phyloP scores from a whole-genome alignment of 1,140 invertebrate species.

The Harpegnathos saltator region DNA sequence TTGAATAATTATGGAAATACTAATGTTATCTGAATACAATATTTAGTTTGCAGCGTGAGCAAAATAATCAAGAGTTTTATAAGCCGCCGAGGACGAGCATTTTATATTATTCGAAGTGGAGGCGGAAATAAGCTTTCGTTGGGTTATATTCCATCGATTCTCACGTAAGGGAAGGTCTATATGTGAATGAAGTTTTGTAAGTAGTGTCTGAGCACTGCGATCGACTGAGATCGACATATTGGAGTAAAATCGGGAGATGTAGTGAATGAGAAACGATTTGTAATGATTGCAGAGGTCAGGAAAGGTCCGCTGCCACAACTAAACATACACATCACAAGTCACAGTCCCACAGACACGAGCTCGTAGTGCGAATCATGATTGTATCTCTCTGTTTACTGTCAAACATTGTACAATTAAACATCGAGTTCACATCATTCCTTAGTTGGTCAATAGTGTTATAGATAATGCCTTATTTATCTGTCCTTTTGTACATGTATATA shows the following conservation, averaged over 20 bases:
- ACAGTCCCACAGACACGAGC: constrained; percentile 57
- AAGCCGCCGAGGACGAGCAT: background rate
- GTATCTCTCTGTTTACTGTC: background rate
- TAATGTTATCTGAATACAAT: too few relatives aligned
- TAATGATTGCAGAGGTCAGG: constrained; percentile 12
- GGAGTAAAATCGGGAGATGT: constrained; percentile 12
- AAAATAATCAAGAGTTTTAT: too few relatives aligned
- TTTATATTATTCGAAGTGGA: background rate
- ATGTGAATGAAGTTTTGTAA: background rate
- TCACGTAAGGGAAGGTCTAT: background rate
- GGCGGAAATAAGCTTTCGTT: background rate
- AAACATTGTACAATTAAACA: constrained; percentile 45
- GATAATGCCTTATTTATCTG: constrained; percentile 21
- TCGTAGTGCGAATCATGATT: constrained; percentile 25
- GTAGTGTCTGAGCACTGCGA: background rate
- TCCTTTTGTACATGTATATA: constrained; percentile 36
- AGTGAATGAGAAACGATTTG: constrained; percentile 30
- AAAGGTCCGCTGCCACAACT: constrained; percentile 48
- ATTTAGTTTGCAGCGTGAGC: too few relatives aligned
- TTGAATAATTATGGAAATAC: background rate
- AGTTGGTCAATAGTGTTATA: constrained; percentile 18
- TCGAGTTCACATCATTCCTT: constrained; percentile 39
- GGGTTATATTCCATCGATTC: background rate
- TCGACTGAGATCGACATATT: background rate
- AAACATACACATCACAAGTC: constrained; percentile 58